phyloP scores from a whole-genome alignment of 2,888 invertebrate genomes.

The Ametastegia equiseti region DNA sequence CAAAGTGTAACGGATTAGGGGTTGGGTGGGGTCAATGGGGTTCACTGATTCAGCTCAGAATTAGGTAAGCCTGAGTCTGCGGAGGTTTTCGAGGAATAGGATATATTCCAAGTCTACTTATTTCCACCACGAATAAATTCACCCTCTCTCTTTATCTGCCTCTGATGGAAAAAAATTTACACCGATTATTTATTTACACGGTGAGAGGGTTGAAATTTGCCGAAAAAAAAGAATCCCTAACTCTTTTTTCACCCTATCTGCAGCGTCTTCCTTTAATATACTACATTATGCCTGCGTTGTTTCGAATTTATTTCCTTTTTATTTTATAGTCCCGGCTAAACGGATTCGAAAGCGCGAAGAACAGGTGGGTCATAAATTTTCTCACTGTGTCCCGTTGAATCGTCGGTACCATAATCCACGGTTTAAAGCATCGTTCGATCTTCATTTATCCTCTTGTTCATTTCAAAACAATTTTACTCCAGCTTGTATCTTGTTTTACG shows the following conservation, averaged over 20 bases:
- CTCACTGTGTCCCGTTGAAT: slow-evolving; percentile 29
- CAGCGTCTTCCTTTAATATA: not conserved
- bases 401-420: slow-evolving; percentile 44
- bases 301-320: slow-evolving; percentile 22
- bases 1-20: slow-evolving; percentile 44
- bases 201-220: not conserved
- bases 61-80: slow-evolving; percentile 24
- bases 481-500: not conserved
- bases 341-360: slow-evolving; percentile 41
- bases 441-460: slow-evolving; percentile 29
- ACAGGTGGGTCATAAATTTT: slow-evolving; percentile 47
- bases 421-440: slow-evolving; percentile 40
- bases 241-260: not conserved
- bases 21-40: slow-evolving; percentile 35
- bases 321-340: slow-evolving; percentile 25
- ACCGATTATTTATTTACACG: not conserved
- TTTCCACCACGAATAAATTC: not conserved
- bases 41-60: slow-evolving; percentile 18
- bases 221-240: too few species aligned
- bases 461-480: slow-evolving; percentile 22
- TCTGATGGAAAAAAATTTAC: not conserved
- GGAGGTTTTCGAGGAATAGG: not conserved
- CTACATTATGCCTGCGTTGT: too few species aligned
- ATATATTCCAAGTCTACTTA: not conserved
- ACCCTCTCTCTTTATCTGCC: not conserved